Evolutionary conservation across 2,888 invertebrate genomes (phyloP), one percentile per base, ranked within the genome.

Genomic region (Leucoma salicis): DNA sequence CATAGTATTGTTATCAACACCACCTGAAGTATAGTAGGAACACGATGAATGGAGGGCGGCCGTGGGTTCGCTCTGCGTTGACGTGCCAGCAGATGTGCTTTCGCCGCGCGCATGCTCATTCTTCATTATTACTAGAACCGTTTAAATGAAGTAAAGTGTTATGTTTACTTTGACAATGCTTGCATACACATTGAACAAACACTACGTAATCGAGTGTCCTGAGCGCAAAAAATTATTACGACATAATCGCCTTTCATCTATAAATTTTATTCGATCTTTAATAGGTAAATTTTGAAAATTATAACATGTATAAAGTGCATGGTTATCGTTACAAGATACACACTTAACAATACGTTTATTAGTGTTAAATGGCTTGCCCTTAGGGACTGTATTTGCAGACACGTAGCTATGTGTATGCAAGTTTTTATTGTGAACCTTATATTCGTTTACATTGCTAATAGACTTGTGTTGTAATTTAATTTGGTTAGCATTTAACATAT

Each of bases 261-360:
- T n/a, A 1, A 48, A 13, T 18, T n/a, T 13, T 6, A 4, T 3
- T 18, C 41, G 29, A 14, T 41, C 38, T 36, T 31, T 14, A 0
- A 41, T 25, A 0, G 32, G 12, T 18, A 46, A 8, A 33, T 42
- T 42, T 13, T 42, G n/a, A 24, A 47, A 47, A 1, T 18, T 24
- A 0, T 14, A 1, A 39, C 48, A 48, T 6, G 35, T 7, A 39
- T 25, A 45, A 8, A 44, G 13, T 1, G 15, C n/a, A 33, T 46
- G 46, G 11, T 38, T 12, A 2, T 10, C 32, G n/a, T 21, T 24
- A 10, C 38, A 46, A 7, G 4, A 6, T 8, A 7, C 13, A 34
- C 37, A 37, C 0, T 5, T 13, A 25, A n/a, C 25, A 10, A 1
- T 1, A 3, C 11, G 10, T 28, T 33, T 37, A 29, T 14, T 32